A percentile compares a stretch with the other conserved stretches of the same genome.
Conservation (phyloP, 2,888 invertebrate species). For the Cabera pusaria region DNA sequence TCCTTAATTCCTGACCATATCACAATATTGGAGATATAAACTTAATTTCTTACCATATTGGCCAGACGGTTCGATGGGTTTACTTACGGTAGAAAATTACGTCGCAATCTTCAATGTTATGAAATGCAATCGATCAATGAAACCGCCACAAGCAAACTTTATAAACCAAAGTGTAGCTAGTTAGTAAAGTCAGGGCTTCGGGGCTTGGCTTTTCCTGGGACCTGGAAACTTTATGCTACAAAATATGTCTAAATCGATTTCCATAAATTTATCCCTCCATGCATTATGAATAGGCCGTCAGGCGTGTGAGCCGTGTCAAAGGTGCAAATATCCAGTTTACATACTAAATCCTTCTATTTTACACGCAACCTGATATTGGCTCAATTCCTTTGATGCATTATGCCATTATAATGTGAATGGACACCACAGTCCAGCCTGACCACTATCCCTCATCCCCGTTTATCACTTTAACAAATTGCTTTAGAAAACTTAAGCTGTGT, state of each 20-base stretch:
- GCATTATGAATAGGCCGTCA: slow-evolving; percentile 10
- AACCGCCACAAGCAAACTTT: too few species aligned
- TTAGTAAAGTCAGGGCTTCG: neutral
- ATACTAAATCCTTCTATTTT: slow-evolving; percentile 27
- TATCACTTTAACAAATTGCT: slow-evolving; percentile 66
- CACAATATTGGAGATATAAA: too few species aligned
- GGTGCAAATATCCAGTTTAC: slow-evolving; percentile 24
- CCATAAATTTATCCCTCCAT: slow-evolving; percentile 6
- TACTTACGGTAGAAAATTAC: too few species aligned
- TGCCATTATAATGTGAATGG: slow-evolving; percentile 54
- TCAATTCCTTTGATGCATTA: slow-evolving; percentile 41
- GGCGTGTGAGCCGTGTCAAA: slow-evolving; percentile 5
- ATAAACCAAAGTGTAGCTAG: too few species aligned
- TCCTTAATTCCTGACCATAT: too few species aligned
- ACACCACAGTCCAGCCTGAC: slow-evolving; percentile 49
- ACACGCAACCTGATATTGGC: slow-evolving; percentile 16
- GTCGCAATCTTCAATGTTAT: too few species aligned
- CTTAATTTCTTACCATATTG: too few species aligned
- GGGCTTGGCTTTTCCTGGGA: too few species aligned
- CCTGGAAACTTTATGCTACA: too few species aligned
- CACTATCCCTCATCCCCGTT: slow-evolving; percentile 53
- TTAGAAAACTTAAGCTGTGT: slow-evolving; percentile 34
- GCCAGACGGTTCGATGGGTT: too few species aligned
- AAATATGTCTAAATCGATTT: too few species aligned
- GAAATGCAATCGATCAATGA: too few species aligned